Evolutionary conservation across 1,140 invertebrate genomes (phyloP).

Genomic region (Conopomorpha cramerella): DNA sequence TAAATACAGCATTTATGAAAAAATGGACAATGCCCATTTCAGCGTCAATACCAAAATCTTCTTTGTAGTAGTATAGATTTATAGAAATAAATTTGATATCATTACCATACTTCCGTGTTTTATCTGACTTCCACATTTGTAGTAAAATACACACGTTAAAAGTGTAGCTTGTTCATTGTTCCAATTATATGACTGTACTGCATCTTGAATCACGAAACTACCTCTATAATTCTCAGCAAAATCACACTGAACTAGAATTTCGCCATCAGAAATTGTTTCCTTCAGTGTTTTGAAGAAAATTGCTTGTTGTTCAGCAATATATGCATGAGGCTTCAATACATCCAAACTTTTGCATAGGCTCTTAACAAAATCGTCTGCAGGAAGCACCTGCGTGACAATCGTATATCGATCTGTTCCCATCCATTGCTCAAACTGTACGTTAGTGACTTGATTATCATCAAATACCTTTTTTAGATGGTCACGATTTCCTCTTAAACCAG

Average conservation of each 20-base stretch:
- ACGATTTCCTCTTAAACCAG: slow-evolving; percentile 5
- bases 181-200: slow-evolving; percentile 5
- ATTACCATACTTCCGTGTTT: slow-evolving; percentile 1
- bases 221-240: slow-evolving; percentile 7
- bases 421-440: slow-evolving; percentile 9
- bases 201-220: slow-evolving; percentile 5
- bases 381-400: slow-evolving; percentile 5
- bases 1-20: no score
- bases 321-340: slow-evolving; percentile 7
- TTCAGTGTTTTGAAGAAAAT: slow-evolving; percentile 8
- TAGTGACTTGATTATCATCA: slow-evolving; percentile 10
- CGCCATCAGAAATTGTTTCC: slow-evolving; percentile 6
- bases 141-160: slow-evolving; percentile 5
- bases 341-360: slow-evolving; percentile 4
- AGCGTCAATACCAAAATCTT: no score
- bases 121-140: background rate
- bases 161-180: slow-evolving; percentile 6
- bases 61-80: no score
- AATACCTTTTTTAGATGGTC: slow-evolving; percentile 7
- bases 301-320: slow-evolving; percentile 7
- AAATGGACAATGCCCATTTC: no score
- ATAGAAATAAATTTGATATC: no score
- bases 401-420: slow-evolving; percentile 8
- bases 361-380: slow-evolving; percentile 8
- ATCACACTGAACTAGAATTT: slow-evolving; percentile 5